Evolutionary conservation across 2,888 invertebrate species (phyloP).

Genomic region (Argynnis bischoffii): DNA sequence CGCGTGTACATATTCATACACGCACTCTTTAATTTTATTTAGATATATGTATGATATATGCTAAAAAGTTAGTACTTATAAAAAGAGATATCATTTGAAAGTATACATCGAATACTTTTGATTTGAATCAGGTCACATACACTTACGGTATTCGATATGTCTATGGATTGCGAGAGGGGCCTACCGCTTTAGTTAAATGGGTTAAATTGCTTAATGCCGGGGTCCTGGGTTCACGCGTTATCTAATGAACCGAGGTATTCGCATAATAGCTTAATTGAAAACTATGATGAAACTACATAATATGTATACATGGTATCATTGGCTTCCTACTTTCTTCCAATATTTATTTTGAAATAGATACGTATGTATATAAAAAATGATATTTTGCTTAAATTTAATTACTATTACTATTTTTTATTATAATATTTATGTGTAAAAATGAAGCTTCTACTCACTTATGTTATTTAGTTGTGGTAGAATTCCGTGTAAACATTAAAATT

Average conservation of each 20-base stretch:
- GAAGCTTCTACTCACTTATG: too few relatives aligned
- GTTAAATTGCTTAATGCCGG: conserved; percentile 71
- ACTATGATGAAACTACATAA: conserved; percentile 30
- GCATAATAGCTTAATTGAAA: conserved; percentile 44
- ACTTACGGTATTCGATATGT: conserved; percentile 38
- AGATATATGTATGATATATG: too few relatives aligned
- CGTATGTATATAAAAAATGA: background rate
- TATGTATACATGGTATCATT: conserved; percentile 3
- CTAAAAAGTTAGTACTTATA: background rate
- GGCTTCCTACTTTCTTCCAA: background rate
- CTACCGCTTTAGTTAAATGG: conserved; percentile 49
- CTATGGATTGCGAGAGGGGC: conserved; percentile 43
- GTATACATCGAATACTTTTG: conserved; percentile 24
- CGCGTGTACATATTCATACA: too few relatives aligned
- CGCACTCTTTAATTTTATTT: too few relatives aligned
- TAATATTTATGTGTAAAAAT: too few relatives aligned
- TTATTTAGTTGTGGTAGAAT: too few relatives aligned
- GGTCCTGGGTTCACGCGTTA: conserved; percentile 67
- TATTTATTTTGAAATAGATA: background rate
- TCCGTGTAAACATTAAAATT: too few relatives aligned
- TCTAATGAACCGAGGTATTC: conserved; percentile 57
- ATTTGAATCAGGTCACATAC: conserved; percentile 45
- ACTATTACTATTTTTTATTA: too few relatives aligned
- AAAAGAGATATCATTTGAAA: background rate
- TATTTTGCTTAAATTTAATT: too few relatives aligned